Base-by-base conservation (phyloP, 2,888 invertebrate genomes). In the Hirudinaria manillensis region DNA sequence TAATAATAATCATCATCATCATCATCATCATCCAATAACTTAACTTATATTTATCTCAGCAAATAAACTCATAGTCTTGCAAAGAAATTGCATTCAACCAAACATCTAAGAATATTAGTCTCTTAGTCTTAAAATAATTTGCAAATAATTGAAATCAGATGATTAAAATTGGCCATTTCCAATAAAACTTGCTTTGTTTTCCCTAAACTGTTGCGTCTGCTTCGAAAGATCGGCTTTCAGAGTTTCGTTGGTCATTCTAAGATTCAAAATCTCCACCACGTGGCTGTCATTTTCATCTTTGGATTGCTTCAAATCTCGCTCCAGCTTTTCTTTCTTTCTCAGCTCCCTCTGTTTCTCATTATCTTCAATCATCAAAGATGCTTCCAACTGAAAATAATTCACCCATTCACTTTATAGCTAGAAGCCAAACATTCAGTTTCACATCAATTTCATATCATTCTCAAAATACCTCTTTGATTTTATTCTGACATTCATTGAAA, bases 281-380 rank as follows among this genome's bases (percentile, higher is more conserved):
- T 61, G 71, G 21, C 45, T 56, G 13, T 75, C 75, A 0, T 55
- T 65, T 2, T 55, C 72, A 19, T 71, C 66, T 38, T 32, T 75
- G 0, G 72, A 66, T 16, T 75, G 72, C 51, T 55, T 71, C 65
- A 75, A 34, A 4, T 75, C 75, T 51, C 75, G 56, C n/a, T 75
- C 75, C 4, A 75, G 72, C 38, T 65, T 75, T 53, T 75, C 75
- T 24, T 53, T 71, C 56, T 71, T 65, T 21, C 75, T 29, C 66
- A 72, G 45, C 38, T 75, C 75, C 38, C 75, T 53, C 27, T 72
- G 72, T n/a, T 56, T 65, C 0, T 75, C 75, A 19, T 38, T 72
- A 24, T 75, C 75, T 51, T 66, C 72, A 1, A 29, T n/a, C n/a
- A 36, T 65, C 65, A 73, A 36, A 10, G 61, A 27, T 19, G 34